Base-by-base conservation (phyloP, 35 echinoderm and acorn worm genomes). In the Heliocidaris tuberculata region DNA sequence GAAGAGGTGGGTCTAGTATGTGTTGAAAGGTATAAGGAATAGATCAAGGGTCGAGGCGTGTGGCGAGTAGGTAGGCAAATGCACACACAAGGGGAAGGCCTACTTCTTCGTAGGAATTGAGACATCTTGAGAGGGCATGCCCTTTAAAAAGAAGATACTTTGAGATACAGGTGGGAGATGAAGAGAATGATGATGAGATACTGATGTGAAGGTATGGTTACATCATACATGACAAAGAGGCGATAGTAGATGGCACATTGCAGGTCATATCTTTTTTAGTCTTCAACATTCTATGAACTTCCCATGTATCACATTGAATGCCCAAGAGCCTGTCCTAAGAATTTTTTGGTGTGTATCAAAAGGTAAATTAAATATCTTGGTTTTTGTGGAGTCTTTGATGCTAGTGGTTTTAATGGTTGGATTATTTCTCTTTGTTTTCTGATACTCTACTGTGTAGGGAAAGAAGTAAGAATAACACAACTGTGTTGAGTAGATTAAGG, bases 61-160 rank as follows among this genome's bases (percentile, higher is more conserved):
- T 19, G 4, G 21, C 19, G 65, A 78, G 65, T 78, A 24, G 65
- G 65, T 78, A 27, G 21, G 65, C 65, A 27, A 78, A 27, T 78
- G 65, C 65, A 78, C 65, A 78, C 65, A 78, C 65, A 19, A 78
- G 65, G 65, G 65, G 65, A 19, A 78, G 17, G 17, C 65, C 65
- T 78, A 78, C 65, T 78, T 78, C 65, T 78, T 78, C 7, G 65
- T n/a, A 24, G 27, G 65, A 78, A 78, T 19, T 78, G 65, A 78
- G 65, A 78, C 65, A 78, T 78, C 65, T 78, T 78, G 65, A 78
- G 21, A 78, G 65, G 65, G 21, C 65, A 9, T 78, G 65, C 65
- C 65, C 65, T 78, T 78, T 78, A n/a, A 78, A 78, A 78, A 56
- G 52, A 24, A 78, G 65, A 78, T 78, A 78, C 65, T 78, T 78